Percentiles rank a stretch among this genome's conserved stretches.
Evolutionary conservation across 2,797 vertebrate genomes (phyloP).

Genomic region (Vultur gryphus): DNA sequence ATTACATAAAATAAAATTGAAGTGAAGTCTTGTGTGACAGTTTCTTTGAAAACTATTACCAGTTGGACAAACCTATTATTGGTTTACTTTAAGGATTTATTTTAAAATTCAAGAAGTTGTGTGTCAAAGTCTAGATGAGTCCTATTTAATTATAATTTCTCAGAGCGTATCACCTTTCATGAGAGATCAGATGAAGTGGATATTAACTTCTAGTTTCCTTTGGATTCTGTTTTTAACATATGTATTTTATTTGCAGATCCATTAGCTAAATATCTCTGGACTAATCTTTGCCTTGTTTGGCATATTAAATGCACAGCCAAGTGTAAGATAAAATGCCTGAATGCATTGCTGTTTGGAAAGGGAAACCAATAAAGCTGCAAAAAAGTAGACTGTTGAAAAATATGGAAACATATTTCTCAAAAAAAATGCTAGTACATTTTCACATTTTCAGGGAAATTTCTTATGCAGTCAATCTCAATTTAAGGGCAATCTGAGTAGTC

Average conservation of each 20-base stretch:
- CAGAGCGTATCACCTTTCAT: conserved; percentile 13
- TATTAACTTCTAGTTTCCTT: conserved; percentile 35
- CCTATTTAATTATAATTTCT: conserved; percentile 32
- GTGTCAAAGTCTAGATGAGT: conserved; percentile 26
- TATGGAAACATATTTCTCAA: rapidly evolving
- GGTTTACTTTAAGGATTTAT: conserved; percentile 31
- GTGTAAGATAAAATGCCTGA: neutral
- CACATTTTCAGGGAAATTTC: neutral
- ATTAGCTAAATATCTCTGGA: neutral
- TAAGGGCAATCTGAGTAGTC: neutral
- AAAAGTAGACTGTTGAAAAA: neutral
- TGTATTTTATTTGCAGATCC: neutral
- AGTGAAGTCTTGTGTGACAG: conserved; percentile 1
- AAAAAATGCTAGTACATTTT: neutral
- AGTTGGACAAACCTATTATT: conserved; percentile 33
- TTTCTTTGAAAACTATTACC: conserved; percentile 45
- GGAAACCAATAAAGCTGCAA: conserved; percentile 2
- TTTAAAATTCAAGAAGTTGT: conserved; percentile 38
- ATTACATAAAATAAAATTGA: neutral
- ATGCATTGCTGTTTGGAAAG: neutral
- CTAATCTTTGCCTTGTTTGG: conserved; percentile 8
- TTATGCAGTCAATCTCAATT: neutral
- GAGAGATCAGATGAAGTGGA: conserved; percentile 15
- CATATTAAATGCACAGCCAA: neutral
- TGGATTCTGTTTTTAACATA: conserved; percentile 38